These are phyloP conservation scores for Anagyrus pseudococci DNA, from an alignment of 2,888 invertebrate species.

Conservation along the genomic window DNA sequence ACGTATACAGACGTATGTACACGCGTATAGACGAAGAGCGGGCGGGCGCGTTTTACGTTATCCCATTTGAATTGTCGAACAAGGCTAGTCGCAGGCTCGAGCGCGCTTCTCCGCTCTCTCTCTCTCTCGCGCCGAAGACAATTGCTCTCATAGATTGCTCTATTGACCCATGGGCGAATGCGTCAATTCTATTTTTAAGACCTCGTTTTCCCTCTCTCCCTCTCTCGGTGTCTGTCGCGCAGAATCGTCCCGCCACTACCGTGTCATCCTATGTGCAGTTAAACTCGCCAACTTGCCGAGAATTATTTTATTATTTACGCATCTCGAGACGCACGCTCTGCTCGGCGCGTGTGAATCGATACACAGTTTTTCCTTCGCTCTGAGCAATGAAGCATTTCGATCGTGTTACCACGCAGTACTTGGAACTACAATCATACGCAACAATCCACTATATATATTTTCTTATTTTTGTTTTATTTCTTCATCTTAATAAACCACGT, in stretches of 20 bases:
- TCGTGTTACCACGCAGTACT: no score
- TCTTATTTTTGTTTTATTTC: no score
- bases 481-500: no score
- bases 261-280: no score
- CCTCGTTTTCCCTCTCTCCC: not conserved
- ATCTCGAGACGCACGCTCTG: no score
- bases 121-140: slow-evolving; percentile 42
- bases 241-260: not conserved
- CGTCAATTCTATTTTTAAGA: slow-evolving; percentile 50
- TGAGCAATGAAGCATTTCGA: no score
- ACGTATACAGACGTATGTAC: not conserved
- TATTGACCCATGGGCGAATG: slow-evolving; percentile 41
- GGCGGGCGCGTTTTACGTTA: slow-evolving; percentile 6
- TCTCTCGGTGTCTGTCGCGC: not conserved
- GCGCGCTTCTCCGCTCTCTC: slow-evolving; percentile 5
- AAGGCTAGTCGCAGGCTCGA: slow-evolving; percentile 15
- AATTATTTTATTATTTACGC: no score
- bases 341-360: no score
- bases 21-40: not conserved
- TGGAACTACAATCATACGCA: no score
- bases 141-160: slow-evolving; percentile 47
- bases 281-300: no score
- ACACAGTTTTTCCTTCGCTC: no score
- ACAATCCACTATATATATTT: no score
- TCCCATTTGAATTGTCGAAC: slow-evolving; percentile 37